Base-by-base conservation (phyloP, 1,140 invertebrate genomes). In the Pissodes strobi region DNA sequence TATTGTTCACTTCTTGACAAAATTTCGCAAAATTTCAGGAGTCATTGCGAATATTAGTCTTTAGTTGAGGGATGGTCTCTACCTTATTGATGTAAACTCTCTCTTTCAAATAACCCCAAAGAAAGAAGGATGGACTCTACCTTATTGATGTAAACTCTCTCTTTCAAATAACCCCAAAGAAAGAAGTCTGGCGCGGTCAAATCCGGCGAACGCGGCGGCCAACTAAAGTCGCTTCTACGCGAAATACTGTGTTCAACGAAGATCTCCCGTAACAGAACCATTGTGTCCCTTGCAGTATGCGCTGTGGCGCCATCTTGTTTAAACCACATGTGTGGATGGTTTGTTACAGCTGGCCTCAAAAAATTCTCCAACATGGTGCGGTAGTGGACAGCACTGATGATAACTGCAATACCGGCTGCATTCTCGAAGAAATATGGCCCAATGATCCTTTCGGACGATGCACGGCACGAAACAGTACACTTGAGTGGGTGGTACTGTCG, bases 271-370 rank as follows among this genome's bases (percentile, higher is more conserved):
- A 57, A 57, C 37, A 57, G 21, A 23, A 19, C 25, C 65, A 69
- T 69, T 49, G 53, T 51, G 49, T 19, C 59, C 17, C 48, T 63
- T 2, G 67, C 53, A 41, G 64, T 71, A 66, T 66, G 69, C n/a
- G 48, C 53, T n/a, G 65, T 67, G 48, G 67, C 67, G n/a, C 57
- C 60, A 69, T 69, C 67, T 55, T 69, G 59, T 64, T 69, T 67
- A 38, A 69, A 69, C 8, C n/a, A n/a, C n/a, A n/a, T n/a, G n/a
- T 67, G n/a, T 13, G 63, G 63, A 41, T 49, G 46, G 19, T 60
- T 60, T 45, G 37, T 38, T 30, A 55, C 25, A 10, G 23, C 49
- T 62, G 58, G 51, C n/a, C 38, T 10, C 34, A 56, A 63, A 55
- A 61, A 66, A 45, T 62, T 41, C 38, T 66, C 49, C 37, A 66